Evolutionary conservation across 1,140 invertebrate genomes (phyloP), one percentile per base, ranked within the genome.

Genomic region (Cydia splendana): DNA sequence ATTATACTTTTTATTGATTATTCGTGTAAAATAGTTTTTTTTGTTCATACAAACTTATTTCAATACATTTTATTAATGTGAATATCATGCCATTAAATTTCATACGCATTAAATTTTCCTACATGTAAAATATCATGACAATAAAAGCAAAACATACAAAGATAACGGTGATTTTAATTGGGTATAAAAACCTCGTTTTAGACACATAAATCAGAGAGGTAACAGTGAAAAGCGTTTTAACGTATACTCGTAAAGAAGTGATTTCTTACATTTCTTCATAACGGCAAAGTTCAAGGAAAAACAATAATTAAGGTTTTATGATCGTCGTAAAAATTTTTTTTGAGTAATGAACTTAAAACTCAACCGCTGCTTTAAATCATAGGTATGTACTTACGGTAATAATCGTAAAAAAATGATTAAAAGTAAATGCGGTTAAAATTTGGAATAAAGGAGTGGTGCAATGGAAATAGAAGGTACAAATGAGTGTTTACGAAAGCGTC

Each of bases 401-500:
- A 62, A 12, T 62, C 18, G 20, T 62, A 12, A 62, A 38, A 67
- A 18, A 71, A 45, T 71, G n/a, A 20, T 42, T 71, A 71, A 42
- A 38, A 71, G 34, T 45, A 71, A 71, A 71, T 71, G 13, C 18
- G 12, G 30, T 38, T 69, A 18, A 71, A n/a, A 71, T 71, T 71
- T 45, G 3, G 76, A 83, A 71, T 79, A 79, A 83, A 78, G 80
- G 65, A 76, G 38, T 51, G 83, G 78, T 79, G 79, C 73, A 82
- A 73, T 79, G 79, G 75, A 84, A 83, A 84, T 79, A 85, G 77
- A 82, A 81, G 75, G 78, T 83, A 83, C 75, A 87, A 87, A 87
- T 85, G 79, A 87, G 82, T 86, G 87, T 88, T 88, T 87, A 88
- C 81, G 78, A 84, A 86, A 84, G 85, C 83, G 80, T 79, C 85